Conservation (phyloP, 2,888 invertebrate genomes). For the Polymixis flavicincta region DNA sequence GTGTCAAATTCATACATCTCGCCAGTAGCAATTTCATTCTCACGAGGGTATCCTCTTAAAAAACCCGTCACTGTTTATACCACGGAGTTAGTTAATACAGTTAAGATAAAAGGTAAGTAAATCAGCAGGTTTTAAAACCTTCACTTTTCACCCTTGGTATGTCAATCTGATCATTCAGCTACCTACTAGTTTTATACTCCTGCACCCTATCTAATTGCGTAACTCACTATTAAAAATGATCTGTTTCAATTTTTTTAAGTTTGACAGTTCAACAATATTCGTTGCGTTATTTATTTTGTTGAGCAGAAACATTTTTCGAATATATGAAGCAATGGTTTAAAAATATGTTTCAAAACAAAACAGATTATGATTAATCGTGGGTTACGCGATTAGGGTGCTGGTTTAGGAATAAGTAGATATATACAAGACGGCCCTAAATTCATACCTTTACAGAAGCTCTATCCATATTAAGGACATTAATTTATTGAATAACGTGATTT, state of each 20-base stretch:
- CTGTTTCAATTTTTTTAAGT: too few species aligned
- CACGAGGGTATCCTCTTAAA: neutral
- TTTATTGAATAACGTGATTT: too few species aligned
- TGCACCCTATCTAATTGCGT: too few species aligned
- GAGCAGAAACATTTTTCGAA: too few species aligned
- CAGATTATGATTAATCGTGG: too few species aligned
- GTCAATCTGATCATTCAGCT: neutral
- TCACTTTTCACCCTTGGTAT: neutral
- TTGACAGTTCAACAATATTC: too few species aligned
- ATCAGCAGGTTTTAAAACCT: neutral
- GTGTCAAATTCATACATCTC: neutral
- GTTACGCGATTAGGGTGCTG: neutral
- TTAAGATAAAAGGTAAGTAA: neutral
- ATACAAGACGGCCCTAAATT: neutral
- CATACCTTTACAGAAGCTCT: neutral
- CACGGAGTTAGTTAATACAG: too few species aligned
- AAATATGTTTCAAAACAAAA: too few species aligned
- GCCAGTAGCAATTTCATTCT: neutral
- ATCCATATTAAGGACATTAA: too few species aligned
- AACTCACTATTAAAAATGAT: too few species aligned
- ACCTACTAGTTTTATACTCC: neutral
- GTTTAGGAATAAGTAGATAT: neutral
- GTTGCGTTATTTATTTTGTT: too few species aligned
- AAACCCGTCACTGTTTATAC: neutral
- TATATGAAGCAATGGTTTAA: too few species aligned